Conservation (phyloP, 2,797 vertebrate species). For the Hapalemur alaotrensis region DNA sequence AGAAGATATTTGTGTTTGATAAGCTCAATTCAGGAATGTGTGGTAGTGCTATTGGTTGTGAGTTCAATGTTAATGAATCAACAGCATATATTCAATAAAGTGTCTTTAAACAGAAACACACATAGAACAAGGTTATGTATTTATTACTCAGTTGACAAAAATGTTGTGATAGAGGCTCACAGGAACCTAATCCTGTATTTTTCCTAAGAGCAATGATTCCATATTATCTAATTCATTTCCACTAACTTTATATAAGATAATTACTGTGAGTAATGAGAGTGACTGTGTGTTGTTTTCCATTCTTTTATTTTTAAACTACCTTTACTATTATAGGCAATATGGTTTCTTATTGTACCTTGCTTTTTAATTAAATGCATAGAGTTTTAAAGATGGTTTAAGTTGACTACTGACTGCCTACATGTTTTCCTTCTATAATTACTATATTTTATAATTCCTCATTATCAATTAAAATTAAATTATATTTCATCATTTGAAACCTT, state of each 20-base stretch:
- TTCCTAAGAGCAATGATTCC: background rate
- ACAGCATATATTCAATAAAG: background rate
- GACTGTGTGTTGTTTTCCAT: background rate
- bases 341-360: background rate
- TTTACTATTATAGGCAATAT: background rate
- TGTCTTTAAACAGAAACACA: background rate
- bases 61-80: background rate
- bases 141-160: background rate
- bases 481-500: background rate
- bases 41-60: background rate
- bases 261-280: background rate
- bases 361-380: background rate
- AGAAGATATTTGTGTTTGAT: background rate
- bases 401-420: background rate
- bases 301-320: background rate
- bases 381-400: background rate
- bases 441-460: slow-evolving; percentile 23
- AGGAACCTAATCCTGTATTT: background rate
- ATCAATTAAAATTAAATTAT: background rate
- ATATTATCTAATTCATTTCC: background rate
- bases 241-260: background rate
- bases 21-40: background rate
- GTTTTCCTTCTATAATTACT: background rate
- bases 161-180: background rate
- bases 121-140: background rate